Conservation (phyloP, 1,140 invertebrate species). For the Ctenoplectra terminalis region DNA sequence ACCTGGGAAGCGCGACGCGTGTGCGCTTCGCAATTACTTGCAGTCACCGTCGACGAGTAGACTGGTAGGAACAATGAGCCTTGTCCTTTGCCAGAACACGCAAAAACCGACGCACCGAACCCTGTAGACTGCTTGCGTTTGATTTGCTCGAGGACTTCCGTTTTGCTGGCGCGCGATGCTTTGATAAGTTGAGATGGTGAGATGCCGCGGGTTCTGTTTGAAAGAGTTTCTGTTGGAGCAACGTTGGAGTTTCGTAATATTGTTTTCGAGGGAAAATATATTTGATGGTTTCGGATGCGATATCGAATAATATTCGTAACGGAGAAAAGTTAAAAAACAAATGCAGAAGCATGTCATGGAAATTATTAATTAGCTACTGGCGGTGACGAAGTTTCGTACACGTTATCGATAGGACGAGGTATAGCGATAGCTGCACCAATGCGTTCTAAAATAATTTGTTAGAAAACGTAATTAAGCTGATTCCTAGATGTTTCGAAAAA, state of each 20-base stretch:
- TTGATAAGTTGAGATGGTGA: not conserved
- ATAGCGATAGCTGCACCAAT: no score
- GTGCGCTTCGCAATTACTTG: constrained; percentile 34
- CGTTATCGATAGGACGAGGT: no score
- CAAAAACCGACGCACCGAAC: constrained; percentile 22
- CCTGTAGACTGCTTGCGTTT: not conserved
- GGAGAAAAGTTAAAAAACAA: no score
- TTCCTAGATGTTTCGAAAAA: no score
- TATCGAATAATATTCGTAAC: no score
- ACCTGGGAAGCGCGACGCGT: not conserved
- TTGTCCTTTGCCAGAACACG: not conserved
- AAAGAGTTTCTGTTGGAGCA: not conserved
- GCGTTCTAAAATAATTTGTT: no score
- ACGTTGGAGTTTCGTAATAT: not conserved
- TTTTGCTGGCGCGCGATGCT: not conserved
- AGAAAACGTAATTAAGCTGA: no score
- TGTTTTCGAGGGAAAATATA: not conserved
- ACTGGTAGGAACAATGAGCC: constrained; percentile 15
- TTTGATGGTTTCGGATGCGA: not conserved
- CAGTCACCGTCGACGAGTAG: constrained; percentile 8
- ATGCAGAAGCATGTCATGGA: no score
- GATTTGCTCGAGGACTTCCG: not conserved
- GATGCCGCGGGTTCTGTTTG: not conserved
- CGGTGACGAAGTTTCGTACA: no score
- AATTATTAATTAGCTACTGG: no score